Conservation (phyloP, 2,797 vertebrate genomes). For the Psittacula echo region DNA sequence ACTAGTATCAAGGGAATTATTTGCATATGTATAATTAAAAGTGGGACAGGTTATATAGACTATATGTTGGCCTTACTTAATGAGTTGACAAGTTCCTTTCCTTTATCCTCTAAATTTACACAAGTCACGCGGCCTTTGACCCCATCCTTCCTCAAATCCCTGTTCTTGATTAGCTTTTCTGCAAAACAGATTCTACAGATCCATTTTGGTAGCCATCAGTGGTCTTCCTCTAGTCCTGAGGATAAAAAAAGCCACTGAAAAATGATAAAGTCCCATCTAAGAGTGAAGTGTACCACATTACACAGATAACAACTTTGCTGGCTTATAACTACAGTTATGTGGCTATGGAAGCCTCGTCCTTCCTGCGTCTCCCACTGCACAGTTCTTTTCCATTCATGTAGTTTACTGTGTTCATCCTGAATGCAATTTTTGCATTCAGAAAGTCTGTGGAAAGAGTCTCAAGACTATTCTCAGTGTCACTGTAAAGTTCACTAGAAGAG, state of each 20-base stretch:
- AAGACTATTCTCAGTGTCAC: not conserved
- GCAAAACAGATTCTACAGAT: not conserved
- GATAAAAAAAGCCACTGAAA: not conserved
- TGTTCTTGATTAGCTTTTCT: not conserved
- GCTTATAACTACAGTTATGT: not conserved
- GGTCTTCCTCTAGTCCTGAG: not conserved
- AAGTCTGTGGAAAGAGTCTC: not conserved
- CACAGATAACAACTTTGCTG: not conserved
- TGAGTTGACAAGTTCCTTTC: not conserved
- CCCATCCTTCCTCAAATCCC: not conserved
- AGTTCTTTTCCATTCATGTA: not conserved
- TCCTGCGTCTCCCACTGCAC: not conserved
- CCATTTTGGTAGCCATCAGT: not conserved
- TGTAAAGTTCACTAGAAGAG: not conserved
- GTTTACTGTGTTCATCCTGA: accelerated
- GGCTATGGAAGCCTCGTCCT: not conserved
- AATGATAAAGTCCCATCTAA: not conserved
- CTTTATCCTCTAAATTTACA: not conserved
- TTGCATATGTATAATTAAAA: not conserved
- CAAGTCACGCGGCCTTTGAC: not conserved
- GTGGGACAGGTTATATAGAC: not conserved
- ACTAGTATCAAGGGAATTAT: conserved; percentile 2
- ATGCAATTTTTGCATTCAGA: not conserved
- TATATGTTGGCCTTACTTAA: not conserved
- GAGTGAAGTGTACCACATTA: not conserved